Evolutionary conservation across 2,888 invertebrate species (phyloP).

Genomic region (Amphipoea lucens): DNA sequence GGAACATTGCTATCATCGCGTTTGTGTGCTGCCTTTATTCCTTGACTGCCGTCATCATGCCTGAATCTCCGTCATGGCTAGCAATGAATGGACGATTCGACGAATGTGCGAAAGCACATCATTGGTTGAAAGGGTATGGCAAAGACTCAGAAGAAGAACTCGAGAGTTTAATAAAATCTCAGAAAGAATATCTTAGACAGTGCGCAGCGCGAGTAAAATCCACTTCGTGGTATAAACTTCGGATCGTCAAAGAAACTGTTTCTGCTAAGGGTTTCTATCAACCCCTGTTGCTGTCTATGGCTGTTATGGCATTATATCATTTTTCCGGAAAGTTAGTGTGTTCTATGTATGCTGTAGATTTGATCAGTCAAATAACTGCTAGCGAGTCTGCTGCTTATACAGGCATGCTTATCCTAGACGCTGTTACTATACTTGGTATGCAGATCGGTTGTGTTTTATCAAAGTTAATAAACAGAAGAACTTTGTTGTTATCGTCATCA

Average conservation of each 20-base stretch:
- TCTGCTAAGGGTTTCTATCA: conserved; percentile 69
- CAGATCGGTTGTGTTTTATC: conserved; percentile 77
- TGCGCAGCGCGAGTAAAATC: conserved; percentile 43
- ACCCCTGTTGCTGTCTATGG: conserved; percentile 68
- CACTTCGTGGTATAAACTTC: conserved; percentile 52
- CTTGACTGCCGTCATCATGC: conserved; percentile 65
- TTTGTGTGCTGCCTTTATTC: conserved; percentile 66
- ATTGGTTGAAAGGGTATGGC: conserved; percentile 71
- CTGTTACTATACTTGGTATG: conserved; percentile 79
- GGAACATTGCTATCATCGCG: conserved; percentile 71
- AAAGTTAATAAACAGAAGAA: conserved; percentile 75
- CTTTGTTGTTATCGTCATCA: conserved; percentile 73
- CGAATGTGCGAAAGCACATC: conserved; percentile 66
- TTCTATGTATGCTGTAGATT: conserved; percentile 76
- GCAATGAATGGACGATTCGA: conserved; percentile 69
- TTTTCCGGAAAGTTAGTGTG: conserved; percentile 74
- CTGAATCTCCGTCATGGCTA: conserved; percentile 76
- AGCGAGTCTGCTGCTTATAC: conserved; percentile 75
- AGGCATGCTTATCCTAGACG: conserved; percentile 81
- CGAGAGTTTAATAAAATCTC: conserved; percentile 63
- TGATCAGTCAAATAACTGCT: conserved; percentile 75
- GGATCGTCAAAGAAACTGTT: conserved; percentile 55
- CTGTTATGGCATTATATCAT: conserved; percentile 66
- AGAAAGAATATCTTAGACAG: conserved; percentile 59
- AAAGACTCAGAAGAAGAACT: conserved; percentile 70